Percentiles rank a stretch among this genome's conserved stretches.
These are phyloP conservation scores for Rutilus rutilus DNA, from an alignment of 2,113 vertebrate genomes.

Conservation along the genomic window DNA sequence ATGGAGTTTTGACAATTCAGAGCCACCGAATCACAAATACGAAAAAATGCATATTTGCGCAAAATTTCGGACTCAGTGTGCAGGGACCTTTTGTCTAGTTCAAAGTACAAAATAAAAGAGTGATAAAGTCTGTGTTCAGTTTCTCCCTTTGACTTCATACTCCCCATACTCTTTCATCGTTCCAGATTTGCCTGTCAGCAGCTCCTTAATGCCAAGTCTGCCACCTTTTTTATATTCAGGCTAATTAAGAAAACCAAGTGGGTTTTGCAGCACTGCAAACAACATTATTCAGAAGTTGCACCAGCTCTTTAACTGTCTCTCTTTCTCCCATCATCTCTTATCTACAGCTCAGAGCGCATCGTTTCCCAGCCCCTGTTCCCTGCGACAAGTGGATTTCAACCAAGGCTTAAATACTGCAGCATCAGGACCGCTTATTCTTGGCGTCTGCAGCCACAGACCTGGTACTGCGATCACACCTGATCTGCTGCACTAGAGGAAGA, in stretches of 20 bases:
- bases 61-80: no score
- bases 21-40: no score
- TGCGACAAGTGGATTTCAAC: conserved; percentile 21
- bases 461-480: not conserved
- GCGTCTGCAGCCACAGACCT: not conserved
- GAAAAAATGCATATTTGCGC: no score
- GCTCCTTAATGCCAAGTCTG: conserved; percentile 16
- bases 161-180: not conserved
- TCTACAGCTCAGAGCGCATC: conserved; percentile 37
- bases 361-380: not conserved
- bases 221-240: conserved; percentile 43
- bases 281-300: conserved; percentile 39
- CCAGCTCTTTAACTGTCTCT: conserved; percentile 27
- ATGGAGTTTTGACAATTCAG: no score
- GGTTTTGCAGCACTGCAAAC: conserved; percentile 43
- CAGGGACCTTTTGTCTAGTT: not conserved
- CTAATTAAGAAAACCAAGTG: conserved; percentile 50
- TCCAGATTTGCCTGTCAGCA: not conserved
- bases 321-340: conserved; percentile 26
- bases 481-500: not conserved
- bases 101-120: not conserved
- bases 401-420: conserved; percentile 3
- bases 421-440: not conserved
- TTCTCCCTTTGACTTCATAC: not conserved
- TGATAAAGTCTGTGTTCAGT: not conserved